Evolutionary conservation across 30 jellyfish, hydroid and myxozoan genomes (phyloP), one percentile per base, ranked within the genome.

Genomic region (Rhopilema esculentum): DNA sequence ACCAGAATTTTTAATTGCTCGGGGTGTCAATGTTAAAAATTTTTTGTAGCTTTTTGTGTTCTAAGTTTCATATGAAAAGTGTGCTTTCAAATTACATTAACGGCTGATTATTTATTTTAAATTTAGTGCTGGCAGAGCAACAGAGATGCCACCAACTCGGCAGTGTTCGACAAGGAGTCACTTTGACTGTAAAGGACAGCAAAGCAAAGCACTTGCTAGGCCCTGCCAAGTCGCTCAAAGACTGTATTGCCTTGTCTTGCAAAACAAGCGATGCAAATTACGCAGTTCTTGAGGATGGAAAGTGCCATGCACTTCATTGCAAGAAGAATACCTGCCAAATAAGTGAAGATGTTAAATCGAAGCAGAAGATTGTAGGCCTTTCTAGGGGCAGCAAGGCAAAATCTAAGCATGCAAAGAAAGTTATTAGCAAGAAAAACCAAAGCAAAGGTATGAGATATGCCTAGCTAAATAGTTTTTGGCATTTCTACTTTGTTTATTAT

Each of bases 271-370:
- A 49, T 19, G 94, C 88, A 73, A 74, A 85, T 75, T 85, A 85
- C 67, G 94, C 88, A 20, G 84, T 85, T 30, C 80, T 33, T 20
- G 94, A 85, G 40, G 61, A 25, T 29, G 88, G 88, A 29, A 75
- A 74, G 28, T 85, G 94, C 76, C 78, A 73, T 49, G 94, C 94
- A 17, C 78, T 85, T 0, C 79, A 26, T 29, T 85, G 94, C 88
- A 85, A 75, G 69, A 85, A 85, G 50, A 66, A 85, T 62, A 87
- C 94, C n/a, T 85, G 94, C 77, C 79, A 74, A 28, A 62, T 85
- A 12, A 85, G 71, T 63, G 50, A 64, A 66, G 94, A 85, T 85
- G 75, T 49, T 8, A 85, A 85, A 73, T 85, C 94, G 21, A 63
- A 63, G 48, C 94, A 85, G 70, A 75, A 63, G 20, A 73, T 85